Evolutionary conservation across 2,888 invertebrate species (phyloP).

Genomic region (Lithophane ornitopus): DNA sequence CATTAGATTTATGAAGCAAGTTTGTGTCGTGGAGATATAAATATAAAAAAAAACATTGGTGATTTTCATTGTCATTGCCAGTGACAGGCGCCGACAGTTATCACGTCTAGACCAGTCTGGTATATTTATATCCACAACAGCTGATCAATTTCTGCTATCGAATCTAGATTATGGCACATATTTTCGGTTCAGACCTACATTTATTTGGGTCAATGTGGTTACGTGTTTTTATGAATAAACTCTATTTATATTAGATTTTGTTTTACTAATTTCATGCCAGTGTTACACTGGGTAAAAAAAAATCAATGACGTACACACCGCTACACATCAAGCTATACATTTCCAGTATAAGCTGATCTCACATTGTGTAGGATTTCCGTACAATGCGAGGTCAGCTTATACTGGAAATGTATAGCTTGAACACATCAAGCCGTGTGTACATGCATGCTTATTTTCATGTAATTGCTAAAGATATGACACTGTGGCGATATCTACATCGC

Average conservation of each 20-base stretch:
- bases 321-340: too few relatives aligned
- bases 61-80: slow-evolving; percentile 74
- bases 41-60: slow-evolving; percentile 52
- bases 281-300: not conserved
- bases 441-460: not conserved
- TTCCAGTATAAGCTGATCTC: too few relatives aligned
- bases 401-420: too few relatives aligned
- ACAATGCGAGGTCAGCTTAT: too few relatives aligned
- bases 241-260: not conserved
- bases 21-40: slow-evolving; percentile 36
- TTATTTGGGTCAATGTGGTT: slow-evolving; percentile 28
- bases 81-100: slow-evolving; percentile 61
- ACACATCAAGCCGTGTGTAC: too few relatives aligned
- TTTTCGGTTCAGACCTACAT: slow-evolving; percentile 17
- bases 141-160: slow-evolving; percentile 39
- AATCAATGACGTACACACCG: not conserved
- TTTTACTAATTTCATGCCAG: slow-evolving; percentile 8
- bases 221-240: slow-evolving; percentile 41
- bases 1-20: slow-evolving; percentile 57
- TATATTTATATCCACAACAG: slow-evolving; percentile 66
- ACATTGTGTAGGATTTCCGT: too few relatives aligned
- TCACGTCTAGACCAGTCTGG: slow-evolving; percentile 71
- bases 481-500: too few relatives aligned
- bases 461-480: not conserved
- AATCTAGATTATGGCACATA: slow-evolving; percentile 11